Percentiles rank a stretch among this genome's conserved stretches.
Evolutionary conservation across 2,888 invertebrate species (phyloP).

Genomic region (Lepidocyrtinus sp.): DNA sequence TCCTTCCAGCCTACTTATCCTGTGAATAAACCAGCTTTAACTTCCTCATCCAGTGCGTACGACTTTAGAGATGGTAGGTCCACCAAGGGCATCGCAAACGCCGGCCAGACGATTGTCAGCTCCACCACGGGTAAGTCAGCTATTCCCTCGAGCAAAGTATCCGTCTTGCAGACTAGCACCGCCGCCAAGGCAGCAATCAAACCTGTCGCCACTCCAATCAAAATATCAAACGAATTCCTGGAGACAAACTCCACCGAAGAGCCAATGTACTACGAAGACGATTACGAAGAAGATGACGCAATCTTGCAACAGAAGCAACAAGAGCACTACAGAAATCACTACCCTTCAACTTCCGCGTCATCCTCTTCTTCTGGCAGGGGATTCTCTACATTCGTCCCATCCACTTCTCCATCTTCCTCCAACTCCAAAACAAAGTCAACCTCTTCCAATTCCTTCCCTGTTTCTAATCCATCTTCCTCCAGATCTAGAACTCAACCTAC

Average conservation of each 20-base stretch:
- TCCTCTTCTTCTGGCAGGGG: not conserved
- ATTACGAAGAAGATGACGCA: slow-evolving; percentile 66
- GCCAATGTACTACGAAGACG: slow-evolving; percentile 72
- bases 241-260: slow-evolving; percentile 72
- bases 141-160: slow-evolving; percentile 37
- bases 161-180: slow-evolving; percentile 77
- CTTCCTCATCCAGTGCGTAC: slow-evolving; percentile 27
- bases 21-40: slow-evolving; percentile 27
- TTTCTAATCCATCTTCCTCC: too few relatives aligned
- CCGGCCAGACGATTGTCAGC: slow-evolving; percentile 19
- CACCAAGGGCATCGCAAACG: slow-evolving; percentile 40
- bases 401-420: not conserved
- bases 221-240: slow-evolving; percentile 75
- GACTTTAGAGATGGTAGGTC: slow-evolving; percentile 61
- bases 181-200: slow-evolving; percentile 85
- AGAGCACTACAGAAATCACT: not conserved
- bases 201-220: slow-evolving; percentile 80
- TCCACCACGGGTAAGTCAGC: slow-evolving; percentile 35
- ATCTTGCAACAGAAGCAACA: slow-evolving; percentile 26
- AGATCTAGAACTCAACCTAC: too few relatives aligned
- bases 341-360: not conserved
- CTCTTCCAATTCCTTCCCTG: not conserved
- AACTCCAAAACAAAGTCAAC: slow-evolving; percentile 4
- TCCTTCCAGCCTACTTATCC: slow-evolving; percentile 19
- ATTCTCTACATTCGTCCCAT: too few relatives aligned